These are phyloP conservation scores for Tretioscincus oriximinensis DNA, from an alignment of 2,113 vertebrate species.

Conservation along the genomic window DNA sequence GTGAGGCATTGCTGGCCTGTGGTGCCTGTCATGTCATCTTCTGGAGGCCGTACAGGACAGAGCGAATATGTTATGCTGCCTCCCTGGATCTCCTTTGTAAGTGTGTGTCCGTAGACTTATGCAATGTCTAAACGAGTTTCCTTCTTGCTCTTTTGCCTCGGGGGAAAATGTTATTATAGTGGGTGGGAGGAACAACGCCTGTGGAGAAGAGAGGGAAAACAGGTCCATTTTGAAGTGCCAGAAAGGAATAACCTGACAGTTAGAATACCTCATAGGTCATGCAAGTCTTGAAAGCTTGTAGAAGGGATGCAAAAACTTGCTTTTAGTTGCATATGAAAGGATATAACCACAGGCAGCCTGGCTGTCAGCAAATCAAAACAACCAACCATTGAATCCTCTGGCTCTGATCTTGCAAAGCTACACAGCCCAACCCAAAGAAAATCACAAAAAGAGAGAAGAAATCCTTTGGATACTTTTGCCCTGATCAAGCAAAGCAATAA, in stretches of 20 bases:
- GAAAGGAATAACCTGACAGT: background rate
- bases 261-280: background rate
- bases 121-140: background rate
- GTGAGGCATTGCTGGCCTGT: background rate
- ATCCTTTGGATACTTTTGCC: too few species aligned
- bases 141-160: background rate
- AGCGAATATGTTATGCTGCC: background rate
- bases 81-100: background rate
- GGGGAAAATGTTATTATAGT: background rate
- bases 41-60: background rate
- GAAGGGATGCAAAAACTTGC: too few species aligned
- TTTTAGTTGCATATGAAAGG: too few species aligned
- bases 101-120: background rate
- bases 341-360: too few species aligned
- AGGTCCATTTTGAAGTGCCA: background rate
- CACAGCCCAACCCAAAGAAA: too few species aligned
- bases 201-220: background rate
- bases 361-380: too few species aligned
- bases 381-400: too few species aligned
- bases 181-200: background rate
- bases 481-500: too few species aligned
- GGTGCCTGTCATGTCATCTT: conserved; percentile 17
- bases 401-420: too few species aligned
- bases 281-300: background rate
- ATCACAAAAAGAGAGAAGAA: too few species aligned